These are phyloP conservation scores for Anhinga anhinga DNA, from an alignment of 2,113 vertebrate genomes.

Conservation along the genomic window DNA sequence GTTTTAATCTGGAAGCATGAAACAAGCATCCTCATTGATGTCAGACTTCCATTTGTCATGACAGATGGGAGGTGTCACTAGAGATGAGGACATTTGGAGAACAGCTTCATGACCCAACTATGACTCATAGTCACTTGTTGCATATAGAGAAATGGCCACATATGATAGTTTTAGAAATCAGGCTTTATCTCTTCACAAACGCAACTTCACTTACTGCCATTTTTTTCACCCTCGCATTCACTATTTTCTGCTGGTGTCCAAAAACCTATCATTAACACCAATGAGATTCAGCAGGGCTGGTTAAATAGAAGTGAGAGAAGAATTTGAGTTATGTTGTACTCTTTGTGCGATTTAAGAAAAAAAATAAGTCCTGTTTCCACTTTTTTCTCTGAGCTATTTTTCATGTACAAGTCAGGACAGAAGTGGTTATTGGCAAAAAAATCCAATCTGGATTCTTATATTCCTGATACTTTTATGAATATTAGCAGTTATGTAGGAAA, in stretches of 20 bases:
- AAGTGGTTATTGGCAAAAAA: neutral
- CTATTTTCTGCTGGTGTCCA: neutral
- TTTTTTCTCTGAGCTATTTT: neutral
- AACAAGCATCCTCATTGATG: neutral
- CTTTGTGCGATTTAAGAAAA: neutral
- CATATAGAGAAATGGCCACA: neutral
- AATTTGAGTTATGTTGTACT: neutral
- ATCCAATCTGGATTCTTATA: neutral
- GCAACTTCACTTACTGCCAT: neutral
- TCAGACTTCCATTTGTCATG: neutral
- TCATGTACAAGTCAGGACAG: neutral
- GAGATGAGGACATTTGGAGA: neutral
- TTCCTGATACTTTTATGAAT: neutral
- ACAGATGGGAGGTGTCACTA: neutral
- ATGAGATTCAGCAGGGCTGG: neutral
- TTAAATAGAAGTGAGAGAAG: neutral
- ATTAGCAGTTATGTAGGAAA: neutral
- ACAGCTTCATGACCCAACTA: neutral
- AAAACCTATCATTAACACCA: neutral
- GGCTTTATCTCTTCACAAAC: neutral
- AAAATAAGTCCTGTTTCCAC: neutral
- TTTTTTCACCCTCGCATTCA: neutral
- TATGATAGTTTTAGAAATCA: fast-evolving
- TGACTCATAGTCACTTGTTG: neutral
- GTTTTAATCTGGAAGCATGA: neutral